Evolutionary conservation across 2,888 invertebrate genomes (phyloP).

Genomic region (Arenicola marina): DNA sequence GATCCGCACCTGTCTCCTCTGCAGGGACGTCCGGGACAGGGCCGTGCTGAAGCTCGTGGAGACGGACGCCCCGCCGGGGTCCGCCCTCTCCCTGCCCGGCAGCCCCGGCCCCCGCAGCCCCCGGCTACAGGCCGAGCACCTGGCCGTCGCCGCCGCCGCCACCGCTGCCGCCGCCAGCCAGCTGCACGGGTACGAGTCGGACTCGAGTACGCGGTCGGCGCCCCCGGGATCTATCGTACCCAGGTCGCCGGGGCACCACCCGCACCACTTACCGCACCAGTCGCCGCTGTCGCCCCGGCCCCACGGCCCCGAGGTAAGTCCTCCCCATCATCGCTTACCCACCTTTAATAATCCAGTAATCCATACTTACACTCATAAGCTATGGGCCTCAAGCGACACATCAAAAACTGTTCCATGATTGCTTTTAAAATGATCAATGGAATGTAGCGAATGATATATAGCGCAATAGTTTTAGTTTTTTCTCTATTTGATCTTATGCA

Average conservation of each 20-base stretch:
- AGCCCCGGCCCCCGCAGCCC: slow-evolving; percentile 12
- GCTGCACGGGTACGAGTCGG: slow-evolving; percentile 14
- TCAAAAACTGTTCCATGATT: no score
- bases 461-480: no score
- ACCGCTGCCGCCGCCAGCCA: slow-evolving; percentile 2
- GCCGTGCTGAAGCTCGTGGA: slow-evolving; percentile 31
- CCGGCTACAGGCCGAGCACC: neutral
- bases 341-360: no score
- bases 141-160: slow-evolving; percentile 5
- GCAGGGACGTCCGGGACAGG: slow-evolving; percentile 31
- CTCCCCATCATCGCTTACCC: neutral
- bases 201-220: slow-evolving; percentile 16
- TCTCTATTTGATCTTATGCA: no score
- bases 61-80: neutral
- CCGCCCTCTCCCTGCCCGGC: neutral
- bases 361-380: no score
- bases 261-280: neutral
- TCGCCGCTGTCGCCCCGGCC: neutral
- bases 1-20: neutral
- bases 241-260: slow-evolving; percentile 7
- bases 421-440: no score
- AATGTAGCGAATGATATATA: no score
- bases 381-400: no score
- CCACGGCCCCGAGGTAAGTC: neutral
- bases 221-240: slow-evolving; percentile 5